These are phyloP conservation scores for Dicycla oo DNA, from an alignment of 2,888 invertebrate genomes.

Conservation along the genomic window DNA sequence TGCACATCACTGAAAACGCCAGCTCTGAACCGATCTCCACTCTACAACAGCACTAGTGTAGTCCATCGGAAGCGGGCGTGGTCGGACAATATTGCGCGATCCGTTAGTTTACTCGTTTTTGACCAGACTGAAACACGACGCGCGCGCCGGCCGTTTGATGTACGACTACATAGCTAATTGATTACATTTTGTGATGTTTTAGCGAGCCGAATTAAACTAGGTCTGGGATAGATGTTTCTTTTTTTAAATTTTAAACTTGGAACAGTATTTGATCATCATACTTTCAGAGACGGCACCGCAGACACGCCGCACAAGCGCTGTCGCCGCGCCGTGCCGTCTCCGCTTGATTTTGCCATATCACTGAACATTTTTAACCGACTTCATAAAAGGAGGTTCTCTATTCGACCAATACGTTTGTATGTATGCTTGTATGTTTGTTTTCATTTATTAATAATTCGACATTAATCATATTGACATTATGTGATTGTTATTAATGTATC, in stretches of 20 bases:
- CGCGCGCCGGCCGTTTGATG: slow-evolving; percentile 37
- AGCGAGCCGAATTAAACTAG: neutral
- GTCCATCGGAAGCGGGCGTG: slow-evolving; percentile 88
- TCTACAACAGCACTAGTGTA: slow-evolving; percentile 72
- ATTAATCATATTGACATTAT: too few species aligned
- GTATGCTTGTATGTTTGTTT: too few species aligned
- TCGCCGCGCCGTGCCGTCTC: too few species aligned
- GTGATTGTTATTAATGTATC: too few species aligned
- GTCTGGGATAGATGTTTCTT: neutral
- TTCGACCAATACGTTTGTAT: too few species aligned
- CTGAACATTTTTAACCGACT: too few species aligned
- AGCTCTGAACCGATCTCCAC: slow-evolving; percentile 60
- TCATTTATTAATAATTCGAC: too few species aligned
- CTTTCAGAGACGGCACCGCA: too few species aligned
- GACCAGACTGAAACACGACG: slow-evolving; percentile 51
- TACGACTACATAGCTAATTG: slow-evolving; percentile 48
- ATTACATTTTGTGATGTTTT: slow-evolving; percentile 44
- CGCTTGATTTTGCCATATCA: too few species aligned
- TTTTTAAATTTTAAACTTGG: neutral
- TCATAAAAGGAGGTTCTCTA: too few species aligned
- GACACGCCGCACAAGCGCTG: too few species aligned
- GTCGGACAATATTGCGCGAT: slow-evolving; percentile 84
- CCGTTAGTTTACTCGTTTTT: slow-evolving; percentile 76
- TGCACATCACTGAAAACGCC: slow-evolving; percentile 25
- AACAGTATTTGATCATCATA: neutral